These are phyloP conservation scores for Brachyalestes nurse DNA, from an alignment of 2,797 vertebrate genomes.

Conservation along the genomic window DNA sequence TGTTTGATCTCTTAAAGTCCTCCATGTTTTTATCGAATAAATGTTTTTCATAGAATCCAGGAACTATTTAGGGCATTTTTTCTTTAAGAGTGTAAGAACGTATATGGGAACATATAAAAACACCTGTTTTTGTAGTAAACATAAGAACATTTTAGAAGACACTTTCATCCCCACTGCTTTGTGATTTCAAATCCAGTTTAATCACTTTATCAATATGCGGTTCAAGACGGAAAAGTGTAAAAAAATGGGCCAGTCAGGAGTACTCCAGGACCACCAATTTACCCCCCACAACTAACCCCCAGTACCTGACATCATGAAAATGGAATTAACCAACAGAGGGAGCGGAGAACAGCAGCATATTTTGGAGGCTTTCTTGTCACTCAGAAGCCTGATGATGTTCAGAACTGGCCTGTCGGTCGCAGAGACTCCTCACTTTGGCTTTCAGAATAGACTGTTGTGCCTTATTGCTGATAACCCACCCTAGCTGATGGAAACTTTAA, in stretches of 20 bases:
- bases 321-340: neutral
- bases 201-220: too few relatives aligned
- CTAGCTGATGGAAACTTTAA: conserved; percentile 36
- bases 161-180: too few relatives aligned
- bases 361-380: neutral
- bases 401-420: neutral
- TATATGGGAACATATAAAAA: too few relatives aligned
- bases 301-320: neutral
- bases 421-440: neutral
- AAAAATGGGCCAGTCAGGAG: neutral
- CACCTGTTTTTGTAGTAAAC: too few relatives aligned
- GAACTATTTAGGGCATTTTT: too few relatives aligned
- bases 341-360: neutral
- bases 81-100: too few relatives aligned
- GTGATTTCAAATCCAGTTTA: too few relatives aligned
- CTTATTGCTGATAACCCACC: neutral
- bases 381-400: neutral
- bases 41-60: too few relatives aligned
- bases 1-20: neutral
- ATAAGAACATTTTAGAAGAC: too few relatives aligned
- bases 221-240: neutral
- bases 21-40: too few relatives aligned
- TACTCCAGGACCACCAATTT: neutral
- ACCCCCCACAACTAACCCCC: neutral
- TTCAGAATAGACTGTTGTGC: neutral